Conservation (phyloP, 2,113 vertebrate genomes). For the Calyptommatus sinebrachiatus region DNA sequence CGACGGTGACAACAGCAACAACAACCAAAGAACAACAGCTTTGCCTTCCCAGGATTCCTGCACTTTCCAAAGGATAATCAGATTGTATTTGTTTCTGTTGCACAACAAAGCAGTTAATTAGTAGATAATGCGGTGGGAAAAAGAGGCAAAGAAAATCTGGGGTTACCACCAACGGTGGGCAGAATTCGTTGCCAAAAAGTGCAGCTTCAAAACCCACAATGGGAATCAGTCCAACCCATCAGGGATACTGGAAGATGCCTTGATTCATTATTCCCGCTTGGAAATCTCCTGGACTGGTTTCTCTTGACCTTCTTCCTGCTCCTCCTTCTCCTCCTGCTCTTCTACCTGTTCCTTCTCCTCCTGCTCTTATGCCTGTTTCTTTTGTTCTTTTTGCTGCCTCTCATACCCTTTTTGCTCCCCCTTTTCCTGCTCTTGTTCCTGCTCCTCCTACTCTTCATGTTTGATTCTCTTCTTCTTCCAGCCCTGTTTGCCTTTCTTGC, state of each 20-base stretch:
- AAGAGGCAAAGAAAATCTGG: too few relatives aligned
- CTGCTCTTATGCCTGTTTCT: too few relatives aligned
- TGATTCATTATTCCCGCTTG: background rate
- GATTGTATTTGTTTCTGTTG: background rate
- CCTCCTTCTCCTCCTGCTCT: too few relatives aligned
- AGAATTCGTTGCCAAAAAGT: background rate
- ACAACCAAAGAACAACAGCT: too few relatives aligned
- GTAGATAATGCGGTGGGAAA: background rate
- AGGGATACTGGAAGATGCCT: background rate
- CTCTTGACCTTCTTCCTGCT: too few relatives aligned
- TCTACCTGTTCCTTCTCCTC: too few relatives aligned
- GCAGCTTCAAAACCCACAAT: background rate
- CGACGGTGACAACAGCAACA: too few relatives aligned
- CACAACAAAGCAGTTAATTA: background rate
- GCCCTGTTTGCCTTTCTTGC: background rate
- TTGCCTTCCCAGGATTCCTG: background rate
- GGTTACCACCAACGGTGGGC: background rate
- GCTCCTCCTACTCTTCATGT: too few relatives aligned
- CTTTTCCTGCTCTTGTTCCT: too few relatives aligned
- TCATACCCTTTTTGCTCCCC: too few relatives aligned
- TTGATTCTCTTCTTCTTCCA: background rate
- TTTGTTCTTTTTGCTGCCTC: too few relatives aligned
- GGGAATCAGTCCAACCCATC: background rate
- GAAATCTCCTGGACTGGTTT: too few relatives aligned
- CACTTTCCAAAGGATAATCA: background rate